Conservation (phyloP, 2,797 vertebrate species). For the Leucoraja ocellata region DNA sequence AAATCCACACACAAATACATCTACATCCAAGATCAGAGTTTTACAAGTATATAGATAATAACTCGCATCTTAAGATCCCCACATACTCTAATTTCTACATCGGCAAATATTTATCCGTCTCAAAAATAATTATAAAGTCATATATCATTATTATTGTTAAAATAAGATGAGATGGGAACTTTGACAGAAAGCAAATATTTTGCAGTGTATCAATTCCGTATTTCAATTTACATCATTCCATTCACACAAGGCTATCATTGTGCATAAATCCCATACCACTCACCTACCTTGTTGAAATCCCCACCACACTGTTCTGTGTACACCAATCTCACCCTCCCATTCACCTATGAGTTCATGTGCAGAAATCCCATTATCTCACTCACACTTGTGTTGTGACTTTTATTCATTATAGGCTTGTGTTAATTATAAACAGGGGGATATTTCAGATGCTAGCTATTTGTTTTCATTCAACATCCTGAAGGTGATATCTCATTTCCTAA, state of each 20-base stretch:
- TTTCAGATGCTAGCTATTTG: not conserved
- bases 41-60: not conserved
- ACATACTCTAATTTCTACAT: not conserved
- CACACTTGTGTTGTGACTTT: not conserved
- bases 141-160: not conserved
- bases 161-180: not conserved
- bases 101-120: not conserved
- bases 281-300: not conserved
- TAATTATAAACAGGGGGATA: not conserved
- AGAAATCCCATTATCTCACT: not conserved
- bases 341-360: not conserved
- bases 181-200: not conserved
- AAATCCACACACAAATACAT: too few species aligned
- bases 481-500: not conserved
- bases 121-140: not conserved
- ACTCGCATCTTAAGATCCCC: too few species aligned
- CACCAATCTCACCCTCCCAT: not conserved
- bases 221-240: not conserved
- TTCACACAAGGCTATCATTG: too few species aligned
- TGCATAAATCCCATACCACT: not conserved
- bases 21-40: too few species aligned
- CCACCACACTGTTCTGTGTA: not conserved
- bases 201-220: not conserved
- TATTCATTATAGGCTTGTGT: not conserved
- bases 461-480: conserved; percentile 17